Evolutionary conservation across 2,113 vertebrate genomes (phyloP), one percentile per base, ranked within the genome.

Genomic region (Engraulis encrasicolus): DNA sequence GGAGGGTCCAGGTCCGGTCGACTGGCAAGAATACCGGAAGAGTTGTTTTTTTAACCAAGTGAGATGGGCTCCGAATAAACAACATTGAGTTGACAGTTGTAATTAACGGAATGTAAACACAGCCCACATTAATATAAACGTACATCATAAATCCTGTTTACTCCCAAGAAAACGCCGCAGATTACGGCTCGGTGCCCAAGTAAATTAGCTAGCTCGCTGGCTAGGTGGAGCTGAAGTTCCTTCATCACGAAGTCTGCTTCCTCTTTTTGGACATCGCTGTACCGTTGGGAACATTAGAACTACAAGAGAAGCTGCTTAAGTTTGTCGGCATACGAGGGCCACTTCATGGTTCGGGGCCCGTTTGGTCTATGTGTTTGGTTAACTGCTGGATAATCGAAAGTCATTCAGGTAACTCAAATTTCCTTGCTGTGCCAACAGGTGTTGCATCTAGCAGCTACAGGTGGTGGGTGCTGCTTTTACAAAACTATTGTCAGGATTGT

Each of bases 191-290:
- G 23, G 0, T 3, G 34, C 31, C 12, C 23, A 15, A 34, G 27
- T 74, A 34, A 74, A 74, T 74, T 74, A 74, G 66, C 66, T 71
- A 74, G 66, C 66, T 71, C 31, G 27, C 66, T 74, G 34, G 66
- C 66, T 74, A 34, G 31, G 66, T 74, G 66, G 66, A 74, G 66
- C 66, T 74, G 34, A 74, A 74, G 66, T 74, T 74, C 23, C 66
- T 74, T 27, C 66, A 74, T 31, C 23, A 74, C 27, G 66, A 74
- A 31, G 31, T 14, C 66, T 74, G 66, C 66, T 74, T 74, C 66
- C 66, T 74, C 66, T 27, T 74, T 74, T 31, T 74, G 86, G 71
- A 86, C 83, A 86, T 89, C 81, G 88, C 81, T 87, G 77, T 83
- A 20, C 79, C 77, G 74, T 11, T 50, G 31, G 78, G 18, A 71